A percentile compares a stretch with the other conserved stretches of the same genome.
phyloP scores from a whole-genome alignment of 2,888 invertebrate genomes.

The Halocaridina rubra region DNA sequence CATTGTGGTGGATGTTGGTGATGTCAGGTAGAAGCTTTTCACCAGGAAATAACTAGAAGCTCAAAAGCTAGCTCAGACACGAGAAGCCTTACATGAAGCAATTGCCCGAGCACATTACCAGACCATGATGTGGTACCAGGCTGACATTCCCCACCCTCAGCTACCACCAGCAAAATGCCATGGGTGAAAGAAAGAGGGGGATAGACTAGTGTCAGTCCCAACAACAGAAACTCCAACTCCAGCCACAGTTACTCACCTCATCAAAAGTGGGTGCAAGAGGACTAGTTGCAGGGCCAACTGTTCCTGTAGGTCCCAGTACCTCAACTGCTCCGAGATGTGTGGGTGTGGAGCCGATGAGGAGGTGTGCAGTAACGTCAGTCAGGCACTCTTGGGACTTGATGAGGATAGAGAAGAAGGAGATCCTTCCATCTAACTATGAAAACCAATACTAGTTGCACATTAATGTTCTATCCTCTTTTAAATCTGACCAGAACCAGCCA shows the following conservation, averaged over 20 bases:
- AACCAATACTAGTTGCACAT: not conserved
- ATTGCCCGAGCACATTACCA: not conserved
- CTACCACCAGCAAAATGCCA: not conserved
- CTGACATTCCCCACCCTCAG: not conserved
- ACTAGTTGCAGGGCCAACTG: not conserved
- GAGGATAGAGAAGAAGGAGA: not conserved
- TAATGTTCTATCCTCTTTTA: not conserved
- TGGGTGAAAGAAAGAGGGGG: not conserved
- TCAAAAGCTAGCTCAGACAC: too few relatives aligned
- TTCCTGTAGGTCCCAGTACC: not conserved
- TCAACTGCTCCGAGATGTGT: too few relatives aligned
- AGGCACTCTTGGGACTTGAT: not conserved
- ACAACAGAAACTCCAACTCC: not conserved
- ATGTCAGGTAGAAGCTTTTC: not conserved
- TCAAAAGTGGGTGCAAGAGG: not conserved
- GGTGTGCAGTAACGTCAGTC: not conserved
- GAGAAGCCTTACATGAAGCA: too few relatives aligned
- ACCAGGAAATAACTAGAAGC: too few relatives aligned
- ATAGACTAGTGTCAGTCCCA: not conserved
- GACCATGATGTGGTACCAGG: not conserved
- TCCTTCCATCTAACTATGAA: not conserved
- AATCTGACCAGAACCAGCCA: not conserved
- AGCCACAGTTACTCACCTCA: not conserved
- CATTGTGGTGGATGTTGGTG: not conserved
- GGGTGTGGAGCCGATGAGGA: too few relatives aligned